Conservation (phyloP, 2,113 vertebrate genomes). For the Indicator indicator region DNA sequence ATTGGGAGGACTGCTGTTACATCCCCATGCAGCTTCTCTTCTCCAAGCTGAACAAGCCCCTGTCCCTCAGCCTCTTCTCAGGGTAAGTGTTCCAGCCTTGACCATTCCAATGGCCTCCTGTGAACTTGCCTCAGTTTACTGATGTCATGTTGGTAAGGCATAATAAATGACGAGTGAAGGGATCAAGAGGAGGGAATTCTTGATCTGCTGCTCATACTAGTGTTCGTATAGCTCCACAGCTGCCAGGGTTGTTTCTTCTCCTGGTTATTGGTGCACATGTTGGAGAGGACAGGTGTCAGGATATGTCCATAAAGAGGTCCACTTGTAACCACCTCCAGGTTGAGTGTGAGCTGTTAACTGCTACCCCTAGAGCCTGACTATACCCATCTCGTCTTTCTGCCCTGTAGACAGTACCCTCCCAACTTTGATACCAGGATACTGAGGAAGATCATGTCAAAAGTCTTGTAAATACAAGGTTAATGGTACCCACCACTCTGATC, state of each 20-base stretch:
- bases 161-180: neutral
- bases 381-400: neutral
- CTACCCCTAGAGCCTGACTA: neutral
- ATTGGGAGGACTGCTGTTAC: neutral
- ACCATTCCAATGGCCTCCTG: neutral
- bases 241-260: neutral
- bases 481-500: neutral
- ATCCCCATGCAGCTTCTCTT: too few relatives aligned
- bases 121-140: neutral
- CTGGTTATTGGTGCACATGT: neutral
- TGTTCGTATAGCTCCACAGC: neutral
- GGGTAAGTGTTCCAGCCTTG: neutral
- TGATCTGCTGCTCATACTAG: neutral
- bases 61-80: neutral
- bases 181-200: too few relatives aligned
- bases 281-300: neutral
- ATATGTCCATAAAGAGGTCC: neutral
- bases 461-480: neutral
- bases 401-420: neutral
- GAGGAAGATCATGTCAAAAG: neutral
- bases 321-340: neutral
- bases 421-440: neutral
- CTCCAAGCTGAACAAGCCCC: neutral
- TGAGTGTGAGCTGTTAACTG: neutral
- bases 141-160: rapidly evolving